Conservation (phyloP, 2,888 invertebrate species). For the Pecten maximus region DNA sequence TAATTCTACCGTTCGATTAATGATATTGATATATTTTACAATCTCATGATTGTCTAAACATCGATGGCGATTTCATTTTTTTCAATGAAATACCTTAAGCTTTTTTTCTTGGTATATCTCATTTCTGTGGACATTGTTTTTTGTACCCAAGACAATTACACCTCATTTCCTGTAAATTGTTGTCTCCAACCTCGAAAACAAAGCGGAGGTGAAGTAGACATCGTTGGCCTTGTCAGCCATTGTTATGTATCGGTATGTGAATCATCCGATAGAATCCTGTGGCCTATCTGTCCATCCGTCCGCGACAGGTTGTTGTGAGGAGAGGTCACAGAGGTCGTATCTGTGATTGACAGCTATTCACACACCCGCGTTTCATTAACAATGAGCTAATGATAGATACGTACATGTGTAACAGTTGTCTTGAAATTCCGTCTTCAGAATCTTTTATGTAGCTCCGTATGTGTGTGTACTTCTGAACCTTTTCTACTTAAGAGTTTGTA, state of each 20-base stretch:
- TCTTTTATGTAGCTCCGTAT: slow-evolving; percentile 11
- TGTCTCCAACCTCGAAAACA: background rate
- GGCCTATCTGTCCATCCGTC: slow-evolving; percentile 26
- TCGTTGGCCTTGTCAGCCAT: background rate
- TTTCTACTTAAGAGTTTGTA: too few relatives aligned
- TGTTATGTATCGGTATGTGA: background rate
- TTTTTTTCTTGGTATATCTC: background rate
- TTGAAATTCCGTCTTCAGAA: background rate
- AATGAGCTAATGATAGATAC: slow-evolving; percentile 3
- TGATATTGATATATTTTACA: background rate
- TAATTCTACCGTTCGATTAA: too few relatives aligned
- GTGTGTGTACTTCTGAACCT: background rate
- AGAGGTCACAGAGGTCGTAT: background rate
- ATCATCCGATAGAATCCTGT: background rate
- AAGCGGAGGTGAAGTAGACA: background rate
- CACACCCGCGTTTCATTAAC: background rate
- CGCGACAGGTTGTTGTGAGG: background rate
- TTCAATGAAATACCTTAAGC: background rate
- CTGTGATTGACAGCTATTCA: slow-evolving; percentile 22
- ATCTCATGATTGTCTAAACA: background rate
- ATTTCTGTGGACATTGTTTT: background rate
- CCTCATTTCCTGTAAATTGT: background rate
- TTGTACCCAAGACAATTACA: background rate
- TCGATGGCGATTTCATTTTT: background rate
- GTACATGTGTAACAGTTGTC: background rate